Evolutionary conservation across 2,888 invertebrate genomes (phyloP).

Genomic region (Phlogophora meticulosa): DNA sequence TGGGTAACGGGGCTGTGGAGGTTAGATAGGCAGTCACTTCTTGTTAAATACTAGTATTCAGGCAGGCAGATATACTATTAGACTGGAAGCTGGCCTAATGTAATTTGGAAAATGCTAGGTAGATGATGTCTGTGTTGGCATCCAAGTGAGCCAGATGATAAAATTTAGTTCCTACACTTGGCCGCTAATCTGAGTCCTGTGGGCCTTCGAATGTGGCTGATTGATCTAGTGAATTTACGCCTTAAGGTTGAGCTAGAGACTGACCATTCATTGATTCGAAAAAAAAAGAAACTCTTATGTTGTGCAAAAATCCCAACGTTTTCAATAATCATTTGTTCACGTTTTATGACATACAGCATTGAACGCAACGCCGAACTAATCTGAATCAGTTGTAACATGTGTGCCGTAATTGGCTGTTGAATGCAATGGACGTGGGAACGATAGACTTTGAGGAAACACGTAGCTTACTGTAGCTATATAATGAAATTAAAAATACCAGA

Average conservation of each 20-base stretch:
- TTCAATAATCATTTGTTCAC: slow-evolving; percentile 21
- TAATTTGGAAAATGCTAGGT: no score
- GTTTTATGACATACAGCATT: slow-evolving; percentile 20
- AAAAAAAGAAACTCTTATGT: not conserved
- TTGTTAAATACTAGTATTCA: no score
- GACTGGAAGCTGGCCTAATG: no score
- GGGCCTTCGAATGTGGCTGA: not conserved
- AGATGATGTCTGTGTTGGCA: no score
- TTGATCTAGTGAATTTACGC: not conserved
- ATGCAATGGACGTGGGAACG: slow-evolving; percentile 20
- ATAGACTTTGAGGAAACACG: slow-evolving; percentile 1
- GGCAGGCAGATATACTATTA: no score
- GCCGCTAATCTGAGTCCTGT: no score
- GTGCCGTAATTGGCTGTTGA: slow-evolving; percentile 26
- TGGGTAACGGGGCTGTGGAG: no score
- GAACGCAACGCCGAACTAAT: slow-evolving; percentile 48
- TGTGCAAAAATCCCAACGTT: not conserved
- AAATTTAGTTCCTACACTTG: no score
- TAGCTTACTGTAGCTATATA: not conserved
- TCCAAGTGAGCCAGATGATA: no score
- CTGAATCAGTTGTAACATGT: slow-evolving; percentile 38
- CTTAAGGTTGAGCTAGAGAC: no score
- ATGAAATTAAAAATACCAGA: not conserved
- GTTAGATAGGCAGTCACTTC: no score
- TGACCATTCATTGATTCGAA: no score